Base-by-base conservation (phyloP, 1,140 invertebrate species). In the Lordiphosa clarofinis region DNA sequence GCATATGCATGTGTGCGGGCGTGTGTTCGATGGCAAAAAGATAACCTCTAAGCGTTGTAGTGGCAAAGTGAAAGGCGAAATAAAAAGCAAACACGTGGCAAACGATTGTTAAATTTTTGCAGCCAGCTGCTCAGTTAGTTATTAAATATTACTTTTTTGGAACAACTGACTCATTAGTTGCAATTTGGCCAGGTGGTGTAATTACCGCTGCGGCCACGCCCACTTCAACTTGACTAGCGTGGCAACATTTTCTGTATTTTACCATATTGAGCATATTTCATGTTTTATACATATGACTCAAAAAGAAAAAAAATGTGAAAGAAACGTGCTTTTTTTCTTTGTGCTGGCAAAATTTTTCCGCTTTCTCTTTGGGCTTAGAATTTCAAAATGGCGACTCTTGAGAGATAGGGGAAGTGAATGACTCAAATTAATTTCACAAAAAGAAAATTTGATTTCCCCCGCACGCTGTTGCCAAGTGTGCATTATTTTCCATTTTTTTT, bases 61-160 rank as follows among this genome's bases (percentile, higher is more conserved):
- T 21, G 12, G 9, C 46, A 61, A 84, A 84, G 78, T 86, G 78
- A 84, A 84, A 84, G 78, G 78, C 69, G 47, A 44, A 42, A 49
- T 42, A 3, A 56, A 57, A 54, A 57, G 69, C 56, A 62, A 84
- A 84, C 78, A 84, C 78, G 78, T 84, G 78, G 78, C 78, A 82
- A 21, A 50, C 10, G 62, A 55, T 35, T 40, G 31, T 13, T 6
- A 31, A 6, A 36, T n/a, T 52, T 67, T 58, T 50, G 46, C 40
- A 35, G 46, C 19, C 24, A 8, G 8, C 11, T 31, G 24, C 12
- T 13, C 5, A 12, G 31, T 44, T 31, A 52, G 28, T 62, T 57
- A 57, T 56, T 11, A 50, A 44, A 8, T 36, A 39, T 12, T 40
- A 59, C 11, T 36, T 60, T 36, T 31, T 31, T 21, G 5, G 5